Conservation (phyloP, 2,888 invertebrate genomes). For the Heliconius charithonia region DNA sequence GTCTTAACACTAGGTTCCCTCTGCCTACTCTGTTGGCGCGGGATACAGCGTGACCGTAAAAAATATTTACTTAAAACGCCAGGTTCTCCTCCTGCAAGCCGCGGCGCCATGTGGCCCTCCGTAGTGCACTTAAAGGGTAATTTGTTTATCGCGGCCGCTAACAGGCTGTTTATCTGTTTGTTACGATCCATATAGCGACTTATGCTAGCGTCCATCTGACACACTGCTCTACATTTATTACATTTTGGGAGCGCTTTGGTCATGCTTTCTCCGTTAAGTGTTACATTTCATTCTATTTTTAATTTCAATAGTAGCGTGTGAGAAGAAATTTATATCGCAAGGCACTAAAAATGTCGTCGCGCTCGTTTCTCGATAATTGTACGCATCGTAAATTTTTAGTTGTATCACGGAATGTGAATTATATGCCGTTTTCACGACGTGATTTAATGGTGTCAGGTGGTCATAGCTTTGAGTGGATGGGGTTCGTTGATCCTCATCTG, state of each 20-base stretch:
- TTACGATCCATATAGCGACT: constrained; percentile 10
- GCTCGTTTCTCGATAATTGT: background rate
- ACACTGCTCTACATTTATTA: background rate
- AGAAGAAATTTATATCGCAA: constrained; percentile 7
- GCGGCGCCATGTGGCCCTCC: constrained; percentile 15
- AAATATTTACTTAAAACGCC: background rate
- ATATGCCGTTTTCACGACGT: constrained; percentile 13
- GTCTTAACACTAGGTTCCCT: too few relatives aligned
- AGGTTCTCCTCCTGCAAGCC: background rate
- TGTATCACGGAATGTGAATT: constrained; percentile 23
- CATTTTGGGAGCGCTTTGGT: constrained; percentile 14
- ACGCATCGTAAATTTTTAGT: constrained; percentile 10
- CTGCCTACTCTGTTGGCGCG: too few relatives aligned
- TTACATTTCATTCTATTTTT: constrained; percentile 15
- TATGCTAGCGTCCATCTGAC: background rate
- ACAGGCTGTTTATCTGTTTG: constrained; percentile 19
- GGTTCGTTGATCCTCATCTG: constrained; percentile 2
- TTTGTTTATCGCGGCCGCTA: constrained; percentile 31
- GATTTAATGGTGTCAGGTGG: constrained; percentile 9
- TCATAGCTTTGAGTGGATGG: background rate
- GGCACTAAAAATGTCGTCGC: constrained; percentile 9
- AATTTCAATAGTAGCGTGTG: constrained; percentile 8
- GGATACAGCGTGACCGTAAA: too few relatives aligned
- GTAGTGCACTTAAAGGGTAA: constrained; percentile 22
- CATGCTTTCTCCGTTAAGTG: constrained; percentile 14